Evolutionary conservation across 2,797 vertebrate genomes (phyloP).

Genomic region (Sebastes paucispinis): DNA sequence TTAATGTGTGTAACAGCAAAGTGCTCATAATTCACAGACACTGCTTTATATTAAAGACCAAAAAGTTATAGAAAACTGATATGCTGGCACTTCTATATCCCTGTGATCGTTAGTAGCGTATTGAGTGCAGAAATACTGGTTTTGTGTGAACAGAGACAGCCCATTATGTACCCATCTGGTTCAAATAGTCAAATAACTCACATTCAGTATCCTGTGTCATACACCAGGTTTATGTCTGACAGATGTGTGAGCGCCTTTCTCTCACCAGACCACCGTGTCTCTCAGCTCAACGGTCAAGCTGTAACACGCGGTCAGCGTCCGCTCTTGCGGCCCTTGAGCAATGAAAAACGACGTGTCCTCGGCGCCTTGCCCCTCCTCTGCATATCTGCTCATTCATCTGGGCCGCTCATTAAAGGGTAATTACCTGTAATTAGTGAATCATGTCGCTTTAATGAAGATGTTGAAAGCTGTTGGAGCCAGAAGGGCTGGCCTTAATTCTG

Average conservation of each 20-base stretch:
- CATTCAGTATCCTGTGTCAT: not conserved
- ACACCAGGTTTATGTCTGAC: not conserved
- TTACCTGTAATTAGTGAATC: constrained; percentile 84
- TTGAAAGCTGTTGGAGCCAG: constrained; percentile 72
- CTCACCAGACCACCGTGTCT: not conserved
- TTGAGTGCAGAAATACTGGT: not conserved
- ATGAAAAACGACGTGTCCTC: constrained; percentile 53
- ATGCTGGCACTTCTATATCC: not conserved
- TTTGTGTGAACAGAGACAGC: not conserved
- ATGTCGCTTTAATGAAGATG: constrained; percentile 80
- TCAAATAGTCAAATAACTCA: not conserved
- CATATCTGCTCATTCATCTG: constrained; percentile 75
- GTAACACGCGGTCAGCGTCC: constrained; percentile 23
- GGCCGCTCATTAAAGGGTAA: constrained; percentile 77
- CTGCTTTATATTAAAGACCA: not conserved
- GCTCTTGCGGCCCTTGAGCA: constrained; percentile 34
- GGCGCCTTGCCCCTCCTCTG: constrained; percentile 58
- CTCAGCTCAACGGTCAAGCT: constrained; percentile 10
- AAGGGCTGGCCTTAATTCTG: constrained; percentile 72
- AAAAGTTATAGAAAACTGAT: not conserved
- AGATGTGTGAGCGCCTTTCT: not conserved
- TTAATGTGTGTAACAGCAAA: too few species aligned
- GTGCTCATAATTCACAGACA: not conserved
- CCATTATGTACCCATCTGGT: not conserved
- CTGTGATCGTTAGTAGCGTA: not conserved